Base-by-base conservation (phyloP, 1,140 invertebrate species). In the Parapsyche elsis region DNA sequence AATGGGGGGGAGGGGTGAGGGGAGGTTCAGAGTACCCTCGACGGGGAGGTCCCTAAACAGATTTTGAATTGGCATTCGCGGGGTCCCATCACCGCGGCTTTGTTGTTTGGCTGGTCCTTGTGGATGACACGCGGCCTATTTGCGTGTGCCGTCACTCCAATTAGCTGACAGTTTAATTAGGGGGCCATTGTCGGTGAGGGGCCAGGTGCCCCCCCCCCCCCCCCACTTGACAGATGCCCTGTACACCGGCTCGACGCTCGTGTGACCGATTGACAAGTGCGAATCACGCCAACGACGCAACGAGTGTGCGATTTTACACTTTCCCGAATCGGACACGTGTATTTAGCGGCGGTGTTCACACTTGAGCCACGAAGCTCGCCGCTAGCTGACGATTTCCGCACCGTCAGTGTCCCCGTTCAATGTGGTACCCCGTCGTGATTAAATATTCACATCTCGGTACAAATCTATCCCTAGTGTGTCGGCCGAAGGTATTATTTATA, bases 121-220 rank as follows among this genome's bases (percentile, higher is more conserved):
- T 30, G 59, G 77, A 49, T 80, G 81, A 82, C 78, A 79, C 30
- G 81, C 76, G 71, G 71, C 79, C 79, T 23, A 82, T 80, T 79
- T 76, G 79, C 76, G 76, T 80, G 77, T 61, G 76, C 77, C 78
- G 82, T 83, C 82, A 83, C 82, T 83, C 82, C 82, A 81, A 80
- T 80, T 80, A 81, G 77, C 78, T 81, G 82, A 83, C 82, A 83
- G 82, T 81, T 83, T 83, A 83, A 83, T 83, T 83, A 83, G 82
- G 70, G 64, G 77, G 23, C 71, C 59, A 83, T 81, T 83, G 82
- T 83, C 30, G 73, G 9, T 12, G 59, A 30, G 14, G 76, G 49
- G 49, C 10, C 49, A 53, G 49, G 49, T 53, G 49, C 4, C 1
- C 4, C 49, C 4, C 1, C 10, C 2, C 10, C 16, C 4, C 12